Conservation (phyloP, 2,888 invertebrate species). For the Drosophila austrosaltans region DNA sequence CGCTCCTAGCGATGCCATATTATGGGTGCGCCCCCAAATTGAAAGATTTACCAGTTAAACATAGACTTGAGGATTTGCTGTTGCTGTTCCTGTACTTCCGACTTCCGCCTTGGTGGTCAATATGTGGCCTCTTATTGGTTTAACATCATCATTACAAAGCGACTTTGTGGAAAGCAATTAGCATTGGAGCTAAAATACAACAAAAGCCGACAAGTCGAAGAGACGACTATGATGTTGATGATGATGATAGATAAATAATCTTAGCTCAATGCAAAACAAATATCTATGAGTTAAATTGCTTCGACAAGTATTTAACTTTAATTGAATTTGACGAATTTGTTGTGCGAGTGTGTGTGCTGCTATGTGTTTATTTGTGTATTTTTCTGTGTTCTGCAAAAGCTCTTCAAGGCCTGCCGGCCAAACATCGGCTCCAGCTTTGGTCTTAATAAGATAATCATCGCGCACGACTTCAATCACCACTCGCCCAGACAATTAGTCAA, state of each 20-base stretch:
- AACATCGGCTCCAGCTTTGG: slow-evolving; percentile 33
- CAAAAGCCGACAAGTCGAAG: slow-evolving; percentile 44
- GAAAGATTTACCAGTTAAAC: neutral
- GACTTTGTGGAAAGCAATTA: slow-evolving; percentile 64
- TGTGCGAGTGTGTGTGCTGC: slow-evolving; percentile 6
- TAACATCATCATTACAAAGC: slow-evolving; percentile 47
- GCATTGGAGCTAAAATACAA: slow-evolving; percentile 45
- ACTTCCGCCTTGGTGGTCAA: slow-evolving; percentile 39
- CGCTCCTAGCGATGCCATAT: slow-evolving; percentile 9
- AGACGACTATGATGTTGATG: neutral
- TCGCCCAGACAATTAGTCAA: slow-evolving; percentile 68
- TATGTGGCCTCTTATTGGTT: slow-evolving; percentile 17
- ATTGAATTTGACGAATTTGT: slow-evolving; percentile 71
- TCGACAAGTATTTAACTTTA: slow-evolving; percentile 76
- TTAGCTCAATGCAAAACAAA: slow-evolving; percentile 77
- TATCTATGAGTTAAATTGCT: slow-evolving; percentile 67
- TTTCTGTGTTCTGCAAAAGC: slow-evolving; percentile 60
- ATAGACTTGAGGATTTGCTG: neutral
- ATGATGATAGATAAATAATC: slow-evolving; percentile 56
- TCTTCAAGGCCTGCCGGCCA: slow-evolving; percentile 63
- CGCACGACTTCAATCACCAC: slow-evolving; percentile 49
- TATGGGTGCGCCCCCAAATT: slow-evolving; percentile 2
- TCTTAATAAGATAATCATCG: slow-evolving; percentile 64
- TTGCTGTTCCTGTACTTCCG: slow-evolving; percentile 43
- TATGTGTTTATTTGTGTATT: slow-evolving; percentile 4